Evolutionary conservation across 2,113 vertebrate species (phyloP).

Genomic region (Neolamprologus kungweensis): DNA sequence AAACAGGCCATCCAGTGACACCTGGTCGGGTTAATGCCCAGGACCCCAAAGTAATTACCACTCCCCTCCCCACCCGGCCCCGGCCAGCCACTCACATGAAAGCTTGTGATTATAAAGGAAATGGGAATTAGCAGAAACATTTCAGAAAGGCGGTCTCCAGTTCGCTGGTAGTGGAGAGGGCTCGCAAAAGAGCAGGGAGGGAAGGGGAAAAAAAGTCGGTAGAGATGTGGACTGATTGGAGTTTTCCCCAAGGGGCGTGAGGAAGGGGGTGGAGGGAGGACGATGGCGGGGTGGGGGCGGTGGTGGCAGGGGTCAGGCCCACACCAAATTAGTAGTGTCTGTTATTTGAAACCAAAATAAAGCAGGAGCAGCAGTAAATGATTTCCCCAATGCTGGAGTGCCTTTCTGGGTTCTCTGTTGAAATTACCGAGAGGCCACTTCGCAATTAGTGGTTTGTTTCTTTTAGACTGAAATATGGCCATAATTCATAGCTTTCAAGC

Average conservation of each 20-base stretch:
- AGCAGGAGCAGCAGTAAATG: slow-evolving; percentile 80
- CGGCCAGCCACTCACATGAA: slow-evolving; percentile 80
- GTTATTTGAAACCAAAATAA: slow-evolving; percentile 90
- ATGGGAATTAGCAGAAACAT: slow-evolving; percentile 92
- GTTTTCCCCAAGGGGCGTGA: slow-evolving; percentile 66
- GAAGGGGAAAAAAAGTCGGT: slow-evolving; percentile 31
- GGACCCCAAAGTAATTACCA: slow-evolving; percentile 84
- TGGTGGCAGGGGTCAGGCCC: slow-evolving; percentile 76
- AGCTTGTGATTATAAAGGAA: slow-evolving; percentile 91
- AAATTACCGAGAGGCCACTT: slow-evolving; percentile 73
- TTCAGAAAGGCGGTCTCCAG: slow-evolving; percentile 74
- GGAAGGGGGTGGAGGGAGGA: slow-evolving; percentile 17
- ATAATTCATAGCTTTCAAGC: slow-evolving; percentile 78
- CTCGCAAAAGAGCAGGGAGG: not conserved
- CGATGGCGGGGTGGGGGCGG: slow-evolving; percentile 47
- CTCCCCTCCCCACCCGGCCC: slow-evolving; percentile 52
- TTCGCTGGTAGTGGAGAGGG: slow-evolving; percentile 65
- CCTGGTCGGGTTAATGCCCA: slow-evolving; percentile 86
- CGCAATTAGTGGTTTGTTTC: slow-evolving; percentile 80
- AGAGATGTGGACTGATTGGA: slow-evolving; percentile 81
- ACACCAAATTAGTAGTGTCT: slow-evolving; percentile 87
- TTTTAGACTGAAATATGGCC: slow-evolving; percentile 80
- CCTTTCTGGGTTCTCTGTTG: slow-evolving; percentile 70
- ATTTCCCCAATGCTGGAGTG: slow-evolving; percentile 71
- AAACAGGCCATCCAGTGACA: slow-evolving; percentile 84